Conservation (phyloP, 2,888 invertebrate species). For the Lasius fuliginosus region DNA sequence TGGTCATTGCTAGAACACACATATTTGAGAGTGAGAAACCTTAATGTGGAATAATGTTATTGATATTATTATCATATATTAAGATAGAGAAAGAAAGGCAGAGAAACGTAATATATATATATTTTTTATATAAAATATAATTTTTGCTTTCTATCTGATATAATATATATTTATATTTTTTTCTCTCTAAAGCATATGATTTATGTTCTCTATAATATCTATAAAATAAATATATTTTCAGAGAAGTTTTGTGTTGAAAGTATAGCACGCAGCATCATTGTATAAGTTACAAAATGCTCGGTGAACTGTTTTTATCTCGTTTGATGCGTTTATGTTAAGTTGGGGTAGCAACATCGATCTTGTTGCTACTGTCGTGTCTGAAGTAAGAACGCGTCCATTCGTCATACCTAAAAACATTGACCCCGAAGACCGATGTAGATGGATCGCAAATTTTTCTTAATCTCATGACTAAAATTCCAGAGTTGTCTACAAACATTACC, state of each 20-base stretch:
- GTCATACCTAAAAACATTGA: constrained; percentile 50
- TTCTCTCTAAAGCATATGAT: background rate
- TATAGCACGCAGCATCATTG: background rate
- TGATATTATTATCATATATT: background rate
- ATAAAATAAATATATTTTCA: background rate
- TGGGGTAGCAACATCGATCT: constrained; percentile 43
- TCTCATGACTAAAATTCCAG: background rate
- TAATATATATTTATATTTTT: background rate
- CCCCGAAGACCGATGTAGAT: constrained; percentile 43
- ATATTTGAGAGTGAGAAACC: background rate
- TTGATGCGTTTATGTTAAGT: constrained; percentile 32
- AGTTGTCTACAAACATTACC: background rate
- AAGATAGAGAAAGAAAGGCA: background rate
- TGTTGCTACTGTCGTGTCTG: constrained; percentile 39
- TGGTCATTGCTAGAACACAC: background rate
- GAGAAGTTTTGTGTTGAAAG: background rate
- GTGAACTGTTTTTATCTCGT: constrained; percentile 39
- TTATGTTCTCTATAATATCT: background rate
- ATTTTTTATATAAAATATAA: too few species aligned
- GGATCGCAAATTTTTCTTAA: constrained; percentile 35
- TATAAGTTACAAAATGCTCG: background rate
- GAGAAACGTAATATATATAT: background rate
- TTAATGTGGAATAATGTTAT: background rate
- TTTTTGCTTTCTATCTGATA: background rate
- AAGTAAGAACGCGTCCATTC: constrained; percentile 39